phyloP scores from a whole-genome alignment of 2,113 vertebrate species.

The Prionailurus viverrinus region DNA sequence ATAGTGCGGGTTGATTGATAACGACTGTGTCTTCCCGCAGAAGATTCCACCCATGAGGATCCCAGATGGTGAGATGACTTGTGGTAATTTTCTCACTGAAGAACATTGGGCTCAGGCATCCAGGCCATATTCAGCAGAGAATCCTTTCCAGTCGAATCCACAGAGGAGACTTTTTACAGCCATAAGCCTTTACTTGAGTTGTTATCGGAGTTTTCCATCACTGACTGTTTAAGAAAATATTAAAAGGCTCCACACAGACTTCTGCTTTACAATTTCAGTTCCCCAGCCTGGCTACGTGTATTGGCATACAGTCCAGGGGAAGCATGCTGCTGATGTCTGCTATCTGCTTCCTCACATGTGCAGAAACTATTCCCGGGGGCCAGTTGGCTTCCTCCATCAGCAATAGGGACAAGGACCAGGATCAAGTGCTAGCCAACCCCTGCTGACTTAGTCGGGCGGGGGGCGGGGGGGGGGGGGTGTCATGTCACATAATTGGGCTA shows the following conservation, averaged over 20 bases:
- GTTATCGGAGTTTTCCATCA: slow-evolving; percentile 69
- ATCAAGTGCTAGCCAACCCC: not conserved
- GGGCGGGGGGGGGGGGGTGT: too few relatives aligned
- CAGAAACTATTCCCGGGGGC: not conserved
- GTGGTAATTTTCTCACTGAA: slow-evolving; percentile 76
- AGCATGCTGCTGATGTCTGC: not conserved
- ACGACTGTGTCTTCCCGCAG: slow-evolving; percentile 52
- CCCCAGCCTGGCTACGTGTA: not conserved
- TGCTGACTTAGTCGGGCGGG: not conserved
- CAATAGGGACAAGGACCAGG: not conserved
- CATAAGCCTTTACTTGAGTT: slow-evolving; percentile 52
- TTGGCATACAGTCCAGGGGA: not conserved
- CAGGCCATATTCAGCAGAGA: slow-evolving; percentile 76
- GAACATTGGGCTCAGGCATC: slow-evolving; percentile 72
- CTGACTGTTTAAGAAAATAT: slow-evolving; percentile 67
- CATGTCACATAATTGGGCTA: not conserved
- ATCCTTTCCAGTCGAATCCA: slow-evolving; percentile 73
- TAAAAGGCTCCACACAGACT: not conserved
- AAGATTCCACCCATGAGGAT: slow-evolving; percentile 75
- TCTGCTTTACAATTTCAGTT: not conserved
- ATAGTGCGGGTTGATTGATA: slow-evolving; percentile 80
- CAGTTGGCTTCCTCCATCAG: not conserved
- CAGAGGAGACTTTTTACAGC: slow-evolving; percentile 35
- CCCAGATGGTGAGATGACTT: slow-evolving; percentile 83
- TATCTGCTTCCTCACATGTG: not conserved